phyloP scores from a whole-genome alignment of 2,113 vertebrate species.

The Zeus faber region DNA sequence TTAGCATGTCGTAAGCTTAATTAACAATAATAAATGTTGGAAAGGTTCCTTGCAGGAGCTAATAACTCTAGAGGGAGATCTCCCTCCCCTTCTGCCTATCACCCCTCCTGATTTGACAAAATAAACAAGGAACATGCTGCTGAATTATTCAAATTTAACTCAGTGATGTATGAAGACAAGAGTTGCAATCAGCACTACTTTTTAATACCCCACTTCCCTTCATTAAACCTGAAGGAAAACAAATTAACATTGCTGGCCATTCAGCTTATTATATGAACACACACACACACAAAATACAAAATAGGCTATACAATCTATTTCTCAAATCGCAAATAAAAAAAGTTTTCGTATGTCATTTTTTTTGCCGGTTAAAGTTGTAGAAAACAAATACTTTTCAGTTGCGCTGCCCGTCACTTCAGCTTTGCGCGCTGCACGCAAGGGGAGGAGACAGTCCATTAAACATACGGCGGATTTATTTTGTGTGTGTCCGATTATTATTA shows the following conservation, averaged over 20 bases:
- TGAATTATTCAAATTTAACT: conserved; percentile 71
- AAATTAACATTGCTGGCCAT: conserved; percentile 49
- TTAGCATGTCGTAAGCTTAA: conserved; percentile 52
- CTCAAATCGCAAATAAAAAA: no score
- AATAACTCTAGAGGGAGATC: conserved; percentile 46
- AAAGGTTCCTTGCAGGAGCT: conserved; percentile 56
- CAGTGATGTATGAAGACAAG: conserved; percentile 62
- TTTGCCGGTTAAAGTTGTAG: no score
- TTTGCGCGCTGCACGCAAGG: no score
- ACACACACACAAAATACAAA: no score
- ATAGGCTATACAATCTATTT: no score
- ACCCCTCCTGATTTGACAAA: conserved; percentile 55
- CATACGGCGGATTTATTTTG: no score
- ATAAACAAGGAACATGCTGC: conserved; percentile 63
- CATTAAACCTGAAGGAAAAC: conserved; percentile 54
- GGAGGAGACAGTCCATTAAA: no score
- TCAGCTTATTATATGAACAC: no score
- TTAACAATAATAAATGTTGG: conserved; percentile 50
- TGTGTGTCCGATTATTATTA: no score
- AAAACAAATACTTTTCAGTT: no score
- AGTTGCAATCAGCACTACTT: conserved; percentile 44
- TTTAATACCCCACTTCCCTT: conserved; percentile 38
- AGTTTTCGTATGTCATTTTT: no score
- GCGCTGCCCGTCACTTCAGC: no score
- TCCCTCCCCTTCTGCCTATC: conserved; percentile 15